Percentiles rank a stretch among this genome's conserved stretches.
phyloP scores from a whole-genome alignment of 2,113 vertebrate genomes.

The Ailurus styani region DNA sequence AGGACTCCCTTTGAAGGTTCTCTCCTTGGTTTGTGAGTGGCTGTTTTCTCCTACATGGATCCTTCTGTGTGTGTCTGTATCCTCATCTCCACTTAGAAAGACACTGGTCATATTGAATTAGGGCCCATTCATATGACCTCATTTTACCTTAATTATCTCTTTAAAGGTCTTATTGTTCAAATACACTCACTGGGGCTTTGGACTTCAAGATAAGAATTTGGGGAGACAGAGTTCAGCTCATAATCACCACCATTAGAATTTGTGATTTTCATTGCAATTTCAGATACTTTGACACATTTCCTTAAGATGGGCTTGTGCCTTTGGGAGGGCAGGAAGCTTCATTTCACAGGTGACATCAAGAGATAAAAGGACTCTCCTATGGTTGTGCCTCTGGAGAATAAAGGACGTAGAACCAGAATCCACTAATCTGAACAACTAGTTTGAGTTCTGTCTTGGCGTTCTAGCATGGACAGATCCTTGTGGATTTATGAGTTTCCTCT shows the following conservation, averaged over 20 bases:
- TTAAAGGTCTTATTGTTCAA: neutral
- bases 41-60: rapidly evolving
- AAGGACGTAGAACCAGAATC: neutral
- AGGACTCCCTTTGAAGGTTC: neutral
- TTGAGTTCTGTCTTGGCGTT: neutral
- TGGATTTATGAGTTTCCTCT: neutral
- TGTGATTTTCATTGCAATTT: neutral
- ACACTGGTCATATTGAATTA: neutral
- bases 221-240: neutral
- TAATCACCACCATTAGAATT: neutral
- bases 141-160: neutral
- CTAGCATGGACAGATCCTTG: neutral
- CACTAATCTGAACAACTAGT: neutral
- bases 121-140: neutral
- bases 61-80: neutral
- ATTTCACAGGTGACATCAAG: neutral
- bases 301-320: neutral
- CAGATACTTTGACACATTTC: neutral
- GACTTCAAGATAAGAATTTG: neutral
- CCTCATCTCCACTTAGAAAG: neutral
- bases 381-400: neutral
- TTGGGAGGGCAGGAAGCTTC: neutral
- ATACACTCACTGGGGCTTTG: neutral
- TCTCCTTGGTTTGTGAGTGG: neutral
- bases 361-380: neutral